A percentile compares a stretch with the other conserved stretches of the same genome.
These are phyloP conservation scores for Drosophila albomicans DNA, from an alignment of 1,140 invertebrate species.

Conservation along the genomic window DNA sequence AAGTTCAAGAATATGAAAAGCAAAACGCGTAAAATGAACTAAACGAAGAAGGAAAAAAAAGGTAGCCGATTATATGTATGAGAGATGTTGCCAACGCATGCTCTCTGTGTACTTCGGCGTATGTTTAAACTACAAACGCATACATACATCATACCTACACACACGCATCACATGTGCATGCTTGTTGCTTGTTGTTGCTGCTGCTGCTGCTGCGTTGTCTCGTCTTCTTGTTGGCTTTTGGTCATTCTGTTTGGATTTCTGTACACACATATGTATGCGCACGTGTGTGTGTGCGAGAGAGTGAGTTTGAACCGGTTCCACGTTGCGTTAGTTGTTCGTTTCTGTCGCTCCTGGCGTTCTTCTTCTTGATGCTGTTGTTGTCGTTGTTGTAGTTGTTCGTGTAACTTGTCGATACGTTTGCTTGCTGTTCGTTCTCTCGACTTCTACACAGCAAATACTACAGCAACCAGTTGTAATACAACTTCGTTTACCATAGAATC, in stretches of 20 bases:
- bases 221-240: slow-evolving; percentile 63
- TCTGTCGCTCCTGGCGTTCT: slow-evolving; percentile 43
- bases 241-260: slow-evolving; percentile 55
- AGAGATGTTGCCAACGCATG: slow-evolving; percentile 47
- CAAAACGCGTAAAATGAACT: slow-evolving; percentile 65
- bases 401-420: slow-evolving; percentile 45
- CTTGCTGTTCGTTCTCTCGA: slow-evolving; percentile 40
- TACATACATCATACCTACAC: slow-evolving; percentile 21
- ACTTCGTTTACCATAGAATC: slow-evolving; percentile 70
- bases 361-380: slow-evolving; percentile 27
- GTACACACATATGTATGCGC: slow-evolving; percentile 27
- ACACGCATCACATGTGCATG: slow-evolving; percentile 13
- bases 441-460: slow-evolving; percentile 66
- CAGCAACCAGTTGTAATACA: slow-evolving; percentile 75
- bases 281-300: not conserved
- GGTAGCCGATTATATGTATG: slow-evolving; percentile 40
- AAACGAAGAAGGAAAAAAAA: slow-evolving; percentile 48
- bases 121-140: not conserved
- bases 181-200: slow-evolving; percentile 22
- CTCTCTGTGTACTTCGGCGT: slow-evolving; percentile 33
- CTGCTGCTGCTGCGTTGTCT: slow-evolving; percentile 36
- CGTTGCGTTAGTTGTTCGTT: slow-evolving; percentile 66
- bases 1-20: slow-evolving; percentile 82
- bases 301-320: slow-evolving; percentile 68
- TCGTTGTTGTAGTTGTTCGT: slow-evolving; percentile 20